Percentiles rank a stretch among this genome's conserved stretches.
These are phyloP conservation scores for Crypturellus tataupa DNA, from an alignment of 2,797 vertebrate species.

Conservation along the genomic window DNA sequence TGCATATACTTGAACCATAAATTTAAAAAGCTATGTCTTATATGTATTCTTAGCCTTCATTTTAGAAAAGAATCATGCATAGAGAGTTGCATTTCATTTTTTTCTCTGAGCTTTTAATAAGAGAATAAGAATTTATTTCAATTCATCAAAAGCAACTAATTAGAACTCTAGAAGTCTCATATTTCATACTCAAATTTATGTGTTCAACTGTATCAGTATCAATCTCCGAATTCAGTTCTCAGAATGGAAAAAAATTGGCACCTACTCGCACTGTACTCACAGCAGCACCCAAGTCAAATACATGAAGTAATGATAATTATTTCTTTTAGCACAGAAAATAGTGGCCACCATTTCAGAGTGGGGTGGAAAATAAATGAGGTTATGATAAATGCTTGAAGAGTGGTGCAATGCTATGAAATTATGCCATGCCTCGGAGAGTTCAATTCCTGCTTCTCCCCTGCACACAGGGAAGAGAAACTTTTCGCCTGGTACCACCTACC, in stretches of 20 bases:
- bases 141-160: conserved; percentile 59
- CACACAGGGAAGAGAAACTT: neutral
- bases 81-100: conserved; percentile 33
- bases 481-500: neutral
- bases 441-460: neutral
- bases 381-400: neutral
- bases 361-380: neutral
- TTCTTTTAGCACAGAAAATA: conserved; percentile 14
- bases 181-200: conserved; percentile 53
- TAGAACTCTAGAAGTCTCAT: neutral
- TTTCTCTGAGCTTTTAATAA: conserved; percentile 51
- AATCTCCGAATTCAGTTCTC: conserved; percentile 34
- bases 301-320: neutral
- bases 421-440: neutral
- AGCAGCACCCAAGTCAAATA: neutral
- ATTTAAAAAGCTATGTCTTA: conserved; percentile 63
- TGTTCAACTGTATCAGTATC: conserved; percentile 34
- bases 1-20: conserved; percentile 65
- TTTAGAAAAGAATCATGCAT: conserved; percentile 51
- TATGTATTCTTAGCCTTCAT: conserved; percentile 50
- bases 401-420: neutral
- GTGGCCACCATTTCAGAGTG: neutral
- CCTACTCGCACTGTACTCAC: neutral
- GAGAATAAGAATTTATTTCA: conserved; percentile 63
- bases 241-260: neutral